Evolutionary conservation across 2,113 vertebrate genomes (phyloP), one percentile per base, ranked within the genome.

Genomic region (Atractosteus spatula): DNA sequence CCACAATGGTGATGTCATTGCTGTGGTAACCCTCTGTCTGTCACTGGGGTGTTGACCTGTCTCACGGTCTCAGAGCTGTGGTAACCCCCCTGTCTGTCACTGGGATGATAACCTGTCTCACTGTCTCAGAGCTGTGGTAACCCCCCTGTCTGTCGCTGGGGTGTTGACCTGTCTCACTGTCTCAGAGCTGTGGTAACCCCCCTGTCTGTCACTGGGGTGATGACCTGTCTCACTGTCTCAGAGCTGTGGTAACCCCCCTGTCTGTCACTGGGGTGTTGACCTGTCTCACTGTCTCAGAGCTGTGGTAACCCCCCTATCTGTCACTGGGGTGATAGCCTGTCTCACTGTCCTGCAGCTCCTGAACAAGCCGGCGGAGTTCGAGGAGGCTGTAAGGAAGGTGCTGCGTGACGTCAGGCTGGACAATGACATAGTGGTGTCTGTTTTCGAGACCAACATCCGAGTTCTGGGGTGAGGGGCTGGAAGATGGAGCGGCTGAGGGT

Each of bases 391-490:
- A 79, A 92, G 89, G 85, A 94, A 93, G 89, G 97, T 99, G 75
- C 86, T 99, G 83, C 88, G 85, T 71, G 97, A 99, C 79, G 97
- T 99, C 80, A 95, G 95, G 75, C 93, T 99, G 86, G 97, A 99
- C 86, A 99, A 98, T 4, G 97, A 99, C 83, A 93, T 99, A 17
- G 97, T 99, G 47, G 97, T 99, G 16, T 99, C 97, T 4, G 97
- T 99, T 70, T 99, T 99, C 79, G 97, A 99, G 91, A 99, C 97
- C 85, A 99, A 99, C 89, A 99, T 99, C 81, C 93, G 97, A 85
- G 97, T 98, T 76, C 92, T 99, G 68, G 97, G 97, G 97, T 99
- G 82, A 97, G 96, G 87, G 13, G 29, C 29, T 29, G 29, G 29
- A 29, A 29, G 29, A 29, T 29, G 43, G 7, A 14, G n/a, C 3